Evolutionary conservation across 2,888 invertebrate genomes (phyloP), one percentile per base, ranked within the genome.

Genomic region (Leptopilina myrica): DNA sequence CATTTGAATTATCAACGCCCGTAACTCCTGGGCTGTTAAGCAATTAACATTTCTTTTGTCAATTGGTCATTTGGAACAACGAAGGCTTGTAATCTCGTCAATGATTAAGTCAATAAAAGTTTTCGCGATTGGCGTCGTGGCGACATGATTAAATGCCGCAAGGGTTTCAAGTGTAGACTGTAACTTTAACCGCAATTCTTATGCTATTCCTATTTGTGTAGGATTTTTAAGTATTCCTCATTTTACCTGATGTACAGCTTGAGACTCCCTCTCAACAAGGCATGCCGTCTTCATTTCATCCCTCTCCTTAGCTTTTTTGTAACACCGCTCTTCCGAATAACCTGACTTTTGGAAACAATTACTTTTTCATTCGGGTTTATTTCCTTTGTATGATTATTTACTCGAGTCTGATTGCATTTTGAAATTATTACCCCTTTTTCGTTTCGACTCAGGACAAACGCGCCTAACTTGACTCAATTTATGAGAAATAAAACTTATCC

Each of bases 11-110:
- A 0, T n/a, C 43, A 2, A 43, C 14, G 0, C 43, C 66, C 6
- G 14, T 66, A 1, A 66, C 43, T n/a, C 15, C 43, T 4, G 43
- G 66, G 8, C n/a, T 43, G 2, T 14, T 15, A n/a, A 84, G 76
- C 84, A 5, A 85, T 80, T 7, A 84, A 53, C 2, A 84, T 80
- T 49, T 82, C 79, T 20, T 67, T 79, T 0, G 82, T 64, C 2
- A 83, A 8, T 33, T 85, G 77, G 33, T 79, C 73, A 59, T 85
- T 84, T 1, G 78, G 53, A 1, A 84, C 80, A 7, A 86, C 59
- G 20, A 67, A 84, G 26, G 82, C 64, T 53, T 78, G 75, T 15
- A 26, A 82, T 81, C 1, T 66, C 67, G 26, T 84, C 84, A n/a
- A 84, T 80, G 4, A n/a, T n/a, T n/a, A 59, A n/a, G 15, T 59